Evolutionary conservation across 2,888 invertebrate species (phyloP).

Genomic region (Tenodera sinensis): DNA sequence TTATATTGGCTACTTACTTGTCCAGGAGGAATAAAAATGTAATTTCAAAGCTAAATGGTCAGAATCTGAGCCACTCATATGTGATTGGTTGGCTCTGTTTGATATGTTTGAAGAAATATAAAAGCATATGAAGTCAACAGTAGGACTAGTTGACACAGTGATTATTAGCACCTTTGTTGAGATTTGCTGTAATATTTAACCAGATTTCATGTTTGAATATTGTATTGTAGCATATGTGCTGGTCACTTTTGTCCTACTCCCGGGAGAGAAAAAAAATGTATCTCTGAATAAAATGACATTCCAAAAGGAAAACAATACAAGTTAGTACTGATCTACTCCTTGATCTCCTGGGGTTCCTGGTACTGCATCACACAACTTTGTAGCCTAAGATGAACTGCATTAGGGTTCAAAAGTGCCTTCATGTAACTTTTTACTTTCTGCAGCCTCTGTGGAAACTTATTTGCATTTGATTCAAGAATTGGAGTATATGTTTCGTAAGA

Average conservation of each 20-base stretch:
- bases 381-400: too few relatives aligned
- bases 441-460: too few relatives aligned
- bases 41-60: neutral
- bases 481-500: too few relatives aligned
- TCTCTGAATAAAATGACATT: conserved; percentile 29
- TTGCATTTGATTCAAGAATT: too few relatives aligned
- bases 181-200: neutral
- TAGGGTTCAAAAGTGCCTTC: too few relatives aligned
- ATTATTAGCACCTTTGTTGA: neutral
- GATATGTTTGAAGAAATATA: neutral
- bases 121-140: neutral
- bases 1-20: neutral
- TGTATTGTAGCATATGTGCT: conserved; percentile 23
- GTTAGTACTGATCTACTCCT: neutral
- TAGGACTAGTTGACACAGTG: neutral
- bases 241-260: conserved; percentile 24
- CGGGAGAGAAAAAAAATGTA: conserved; percentile 13
- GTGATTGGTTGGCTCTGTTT: neutral
- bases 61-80: neutral
- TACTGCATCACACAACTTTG: neutral
- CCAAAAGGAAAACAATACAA: conserved; percentile 10
- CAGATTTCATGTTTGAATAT: neutral
- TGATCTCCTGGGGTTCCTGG: neutral
- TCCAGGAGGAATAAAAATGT: neutral
- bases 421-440: too few relatives aligned